These are phyloP conservation scores for Pandemis cinnamomeana DNA, from an alignment of 2,888 invertebrate species.

Conservation along the genomic window DNA sequence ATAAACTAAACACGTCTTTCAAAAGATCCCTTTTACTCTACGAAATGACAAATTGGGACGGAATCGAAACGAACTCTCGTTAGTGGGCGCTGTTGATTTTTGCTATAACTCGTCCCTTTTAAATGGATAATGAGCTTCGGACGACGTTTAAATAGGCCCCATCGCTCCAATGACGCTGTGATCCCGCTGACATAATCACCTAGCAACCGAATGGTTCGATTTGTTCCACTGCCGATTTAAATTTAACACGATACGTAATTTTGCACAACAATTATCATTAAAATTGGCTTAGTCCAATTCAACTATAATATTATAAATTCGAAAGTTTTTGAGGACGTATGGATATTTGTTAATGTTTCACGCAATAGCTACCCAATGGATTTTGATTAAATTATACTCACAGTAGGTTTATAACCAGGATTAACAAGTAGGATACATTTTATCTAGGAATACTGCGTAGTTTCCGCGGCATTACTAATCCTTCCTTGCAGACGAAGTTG, in stretches of 20 bases:
- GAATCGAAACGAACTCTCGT: constrained; percentile 52
- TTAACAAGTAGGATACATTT: too few relatives aligned
- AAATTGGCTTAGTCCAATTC: too few relatives aligned
- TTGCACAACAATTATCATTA: too few relatives aligned
- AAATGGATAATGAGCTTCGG: constrained; percentile 46
- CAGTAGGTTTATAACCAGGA: too few relatives aligned
- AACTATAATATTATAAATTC: too few relatives aligned
- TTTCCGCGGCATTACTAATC: too few relatives aligned
- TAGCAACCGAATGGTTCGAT: constrained; percentile 16
- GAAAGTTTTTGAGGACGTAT: too few relatives aligned
- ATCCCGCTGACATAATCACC: constrained; percentile 27
- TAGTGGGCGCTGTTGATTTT: constrained; percentile 61
- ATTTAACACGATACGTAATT: not conserved
- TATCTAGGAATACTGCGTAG: too few relatives aligned
- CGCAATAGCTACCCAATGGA: too few relatives aligned
- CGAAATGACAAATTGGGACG: constrained; percentile 35
- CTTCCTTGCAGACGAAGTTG: too few relatives aligned
- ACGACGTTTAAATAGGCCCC: constrained; percentile 44
- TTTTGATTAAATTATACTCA: too few relatives aligned
- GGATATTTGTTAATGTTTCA: too few relatives aligned
- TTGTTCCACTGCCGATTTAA: constrained; percentile 4
- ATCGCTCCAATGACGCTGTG: constrained; percentile 7
- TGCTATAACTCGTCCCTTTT: constrained; percentile 51
- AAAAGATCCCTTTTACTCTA: constrained; percentile 18
- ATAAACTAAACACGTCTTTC: not conserved